Percentiles rank a stretch among this genome's conserved stretches.
phyloP scores from a whole-genome alignment of 2,797 vertebrate species.

The Sylvia borin region DNA sequence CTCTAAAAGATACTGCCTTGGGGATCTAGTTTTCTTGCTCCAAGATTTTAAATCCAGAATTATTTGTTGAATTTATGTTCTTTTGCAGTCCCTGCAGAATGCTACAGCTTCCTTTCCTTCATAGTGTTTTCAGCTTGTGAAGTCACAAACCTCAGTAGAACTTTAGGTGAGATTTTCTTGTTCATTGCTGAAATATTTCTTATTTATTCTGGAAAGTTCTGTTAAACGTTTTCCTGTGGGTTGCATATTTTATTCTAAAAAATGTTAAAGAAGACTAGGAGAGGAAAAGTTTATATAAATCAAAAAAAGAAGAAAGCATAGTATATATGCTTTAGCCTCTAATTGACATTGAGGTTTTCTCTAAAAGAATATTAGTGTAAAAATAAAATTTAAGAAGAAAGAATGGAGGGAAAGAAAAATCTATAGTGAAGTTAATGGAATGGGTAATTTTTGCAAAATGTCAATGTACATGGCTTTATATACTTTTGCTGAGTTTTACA shows the following conservation, averaged over 20 bases:
- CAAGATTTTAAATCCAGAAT: conserved; percentile 11
- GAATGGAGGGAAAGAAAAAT: background rate
- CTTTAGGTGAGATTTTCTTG: conserved; percentile 38
- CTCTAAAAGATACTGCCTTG: background rate
- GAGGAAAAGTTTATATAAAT: background rate
- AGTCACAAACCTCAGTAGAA: conserved; percentile 23
- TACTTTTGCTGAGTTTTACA: background rate
- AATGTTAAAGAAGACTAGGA: background rate
- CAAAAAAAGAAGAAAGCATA: background rate
- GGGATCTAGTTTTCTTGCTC: conserved; percentile 18
- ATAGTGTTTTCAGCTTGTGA: background rate
- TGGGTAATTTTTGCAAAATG: background rate
- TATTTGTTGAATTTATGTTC: conserved; percentile 42
- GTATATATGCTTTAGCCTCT: background rate
- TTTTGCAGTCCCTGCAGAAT: conserved; percentile 23
- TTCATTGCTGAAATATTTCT: background rate
- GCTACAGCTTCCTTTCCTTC: conserved; percentile 16
- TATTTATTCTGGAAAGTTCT: background rate
- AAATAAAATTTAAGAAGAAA: background rate
- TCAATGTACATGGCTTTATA: background rate
- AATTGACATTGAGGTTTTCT: background rate
- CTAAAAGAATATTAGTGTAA: background rate
- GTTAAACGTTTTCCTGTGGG: background rate
- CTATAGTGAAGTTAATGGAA: background rate
- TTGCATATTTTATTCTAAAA: background rate